These are phyloP conservation scores for Andrena flavipes DNA, from an alignment of 2,888 invertebrate genomes.

Conservation along the genomic window DNA sequence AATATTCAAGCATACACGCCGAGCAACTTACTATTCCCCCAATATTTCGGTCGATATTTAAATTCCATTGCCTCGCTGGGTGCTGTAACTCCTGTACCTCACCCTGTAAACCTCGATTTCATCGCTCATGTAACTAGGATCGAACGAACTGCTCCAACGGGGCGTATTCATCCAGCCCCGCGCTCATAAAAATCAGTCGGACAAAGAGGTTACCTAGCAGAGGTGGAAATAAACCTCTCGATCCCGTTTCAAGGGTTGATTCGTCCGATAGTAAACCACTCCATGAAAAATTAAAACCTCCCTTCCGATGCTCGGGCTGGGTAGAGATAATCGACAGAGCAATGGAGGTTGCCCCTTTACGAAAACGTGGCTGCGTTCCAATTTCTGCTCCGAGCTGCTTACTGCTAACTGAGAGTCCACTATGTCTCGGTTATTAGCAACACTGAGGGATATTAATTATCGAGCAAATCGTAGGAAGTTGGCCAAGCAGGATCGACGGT, in stretches of 20 bases:
- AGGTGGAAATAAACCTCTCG: conserved; percentile 9
- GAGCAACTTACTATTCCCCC: too few species aligned
- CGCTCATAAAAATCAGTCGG: conserved; percentile 1
- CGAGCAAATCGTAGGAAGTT: conserved; percentile 16
- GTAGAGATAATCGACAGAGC: conserved; percentile 7
- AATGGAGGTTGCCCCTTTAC: background rate
- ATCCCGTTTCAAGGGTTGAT: background rate
- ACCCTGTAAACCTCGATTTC: background rate
- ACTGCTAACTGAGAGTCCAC: background rate
- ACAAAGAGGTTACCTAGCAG: background rate
- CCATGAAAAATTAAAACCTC: conserved; percentile 19
- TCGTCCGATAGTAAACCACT: conserved; percentile 3
- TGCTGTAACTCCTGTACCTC: background rate
- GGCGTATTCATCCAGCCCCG: background rate
- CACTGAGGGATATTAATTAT: conserved; percentile 36
- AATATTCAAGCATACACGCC: too few species aligned
- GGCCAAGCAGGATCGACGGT: background rate
- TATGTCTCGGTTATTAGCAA: conserved; percentile 9
- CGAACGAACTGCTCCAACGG: background rate
- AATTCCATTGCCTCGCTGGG: conserved; percentile 11
- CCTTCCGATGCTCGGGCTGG: background rate
- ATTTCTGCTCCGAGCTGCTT: conserved; percentile 25
- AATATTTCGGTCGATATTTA: background rate
- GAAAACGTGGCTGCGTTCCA: conserved; percentile 34
- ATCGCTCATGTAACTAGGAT: background rate